These are phyloP conservation scores for Oceanodroma tethys DNA, from an alignment of 2,113 vertebrate species.

Conservation along the genomic window DNA sequence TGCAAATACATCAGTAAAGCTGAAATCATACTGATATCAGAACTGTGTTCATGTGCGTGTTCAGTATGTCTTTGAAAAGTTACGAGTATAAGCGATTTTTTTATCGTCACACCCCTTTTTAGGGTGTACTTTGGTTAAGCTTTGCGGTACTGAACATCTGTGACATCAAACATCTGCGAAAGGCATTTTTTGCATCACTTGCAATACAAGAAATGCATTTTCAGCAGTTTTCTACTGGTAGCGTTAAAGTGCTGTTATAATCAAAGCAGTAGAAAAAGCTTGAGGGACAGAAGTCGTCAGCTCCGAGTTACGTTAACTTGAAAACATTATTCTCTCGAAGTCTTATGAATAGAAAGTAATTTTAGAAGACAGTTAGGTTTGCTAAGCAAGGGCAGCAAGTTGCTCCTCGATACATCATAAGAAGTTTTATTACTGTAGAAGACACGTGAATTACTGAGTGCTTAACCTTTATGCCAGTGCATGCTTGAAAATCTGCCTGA, in stretches of 20 bases:
- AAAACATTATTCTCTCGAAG: background rate
- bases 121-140: background rate
- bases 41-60: rapidly evolving
- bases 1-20: background rate
- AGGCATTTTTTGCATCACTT: background rate
- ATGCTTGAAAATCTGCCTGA: slow-evolving; percentile 27
- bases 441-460: background rate
- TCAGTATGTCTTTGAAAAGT: background rate
- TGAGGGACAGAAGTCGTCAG: background rate
- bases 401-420: background rate
- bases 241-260: background rate
- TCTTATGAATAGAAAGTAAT: slow-evolving; percentile 28
- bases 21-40: background rate
- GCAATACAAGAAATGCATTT: background rate
- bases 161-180: slow-evolving; percentile 2
- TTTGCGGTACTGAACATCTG: background rate
- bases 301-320: background rate
- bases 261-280: slow-evolving; percentile 30
- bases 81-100: background rate
- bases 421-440: background rate
- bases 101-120: background rate
- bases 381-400: background rate
- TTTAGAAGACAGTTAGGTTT: background rate
- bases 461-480: slow-evolving; percentile 2
- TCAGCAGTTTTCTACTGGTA: slow-evolving; percentile 25